Evolutionary conservation across 1,140 invertebrate genomes (phyloP), one percentile per base, ranked within the genome.

Genomic region (Fopius arisanus): DNA sequence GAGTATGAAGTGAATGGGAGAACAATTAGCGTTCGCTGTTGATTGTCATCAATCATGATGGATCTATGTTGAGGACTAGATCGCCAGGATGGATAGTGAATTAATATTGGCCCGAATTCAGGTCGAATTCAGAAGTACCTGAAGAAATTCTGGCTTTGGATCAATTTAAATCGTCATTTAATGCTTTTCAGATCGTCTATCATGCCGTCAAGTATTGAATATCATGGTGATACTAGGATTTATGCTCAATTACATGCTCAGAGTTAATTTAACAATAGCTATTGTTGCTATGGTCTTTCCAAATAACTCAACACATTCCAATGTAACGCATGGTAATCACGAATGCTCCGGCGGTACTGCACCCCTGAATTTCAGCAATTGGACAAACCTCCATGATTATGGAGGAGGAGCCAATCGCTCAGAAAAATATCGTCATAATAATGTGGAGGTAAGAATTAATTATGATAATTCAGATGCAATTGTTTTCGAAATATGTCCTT

Each of bases 191-290:
- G 93, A 90, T 82, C 85, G 89, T 66, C 84, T 95, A 82, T 91
- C 92, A 88, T 95, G 94, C 86, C 91, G 93, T 26, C 92, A 93
- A 89, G 91, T 95, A 33, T 86, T 96, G 59, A 94, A 95, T 87
- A 90, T 95, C 37, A 94, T 96, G 92, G 93, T 95, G 40, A 93
- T 96, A 70, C 86, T 95, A 33, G 94, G 94, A 68, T 96, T 96
- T 86, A 95, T 95, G 93, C 89, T 95, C 86, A 95, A 96, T 83
- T 97, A 96, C 89, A 94, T 96, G 85, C 86, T 96, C 12, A 89
- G 96, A 33, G 94, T 97, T 2, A 97, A 97, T 87, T 89, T 97
- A 14, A 96, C 95, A 70, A 95, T 97, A 51, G 95, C 95, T 71
- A 95, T 97, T 66, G 94, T 96, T 7, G 94, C 93, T 73, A 97